These are phyloP conservation scores for Penaeus japonicus DNA, from an alignment of 1,140 invertebrate genomes.

Conservation along the genomic window DNA sequence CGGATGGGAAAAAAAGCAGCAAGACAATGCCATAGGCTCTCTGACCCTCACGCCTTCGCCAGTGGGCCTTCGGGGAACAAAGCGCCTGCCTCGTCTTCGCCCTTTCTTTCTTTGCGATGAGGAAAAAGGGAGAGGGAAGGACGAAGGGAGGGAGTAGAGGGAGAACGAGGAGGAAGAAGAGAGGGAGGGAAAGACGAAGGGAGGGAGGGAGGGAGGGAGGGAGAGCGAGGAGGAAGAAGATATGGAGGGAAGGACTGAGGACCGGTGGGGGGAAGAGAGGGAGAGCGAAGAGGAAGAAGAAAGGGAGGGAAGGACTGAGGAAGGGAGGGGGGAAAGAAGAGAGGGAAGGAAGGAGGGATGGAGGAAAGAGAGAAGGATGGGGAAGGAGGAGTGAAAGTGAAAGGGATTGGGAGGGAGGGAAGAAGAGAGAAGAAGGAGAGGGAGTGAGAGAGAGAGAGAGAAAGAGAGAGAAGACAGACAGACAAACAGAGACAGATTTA, in stretches of 20 bases:
- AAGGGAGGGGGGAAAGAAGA: not conserved
- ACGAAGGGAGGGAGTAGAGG: not conserved
- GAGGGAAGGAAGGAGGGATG: not conserved
- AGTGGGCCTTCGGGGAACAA: too few relatives aligned
- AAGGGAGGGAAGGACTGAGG: not conserved
- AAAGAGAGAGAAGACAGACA: not conserved
- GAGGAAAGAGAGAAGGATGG: not conserved
- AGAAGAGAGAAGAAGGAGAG: not conserved
- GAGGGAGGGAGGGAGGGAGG: not conserved
- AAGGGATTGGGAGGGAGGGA: not conserved
- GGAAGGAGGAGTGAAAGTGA: not conserved
- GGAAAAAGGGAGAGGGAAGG: not conserved
- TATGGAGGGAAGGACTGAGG: not conserved
- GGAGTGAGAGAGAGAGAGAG: not conserved
- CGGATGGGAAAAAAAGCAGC: too few relatives aligned
- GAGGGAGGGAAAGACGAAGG: not conserved
- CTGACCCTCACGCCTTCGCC: too few relatives aligned
- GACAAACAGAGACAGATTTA: not conserved
- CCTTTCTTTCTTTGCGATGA: too few relatives aligned
- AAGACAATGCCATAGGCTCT: too few relatives aligned
- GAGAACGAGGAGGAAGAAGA: too few relatives aligned
- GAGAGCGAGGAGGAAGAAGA: not conserved
- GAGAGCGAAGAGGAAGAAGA: not conserved
- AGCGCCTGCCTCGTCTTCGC: too few relatives aligned
- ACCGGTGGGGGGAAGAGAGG: not conserved